phyloP scores from a whole-genome alignment of 2,113 vertebrate genomes.

The Xiphorhynchus elegans region DNA sequence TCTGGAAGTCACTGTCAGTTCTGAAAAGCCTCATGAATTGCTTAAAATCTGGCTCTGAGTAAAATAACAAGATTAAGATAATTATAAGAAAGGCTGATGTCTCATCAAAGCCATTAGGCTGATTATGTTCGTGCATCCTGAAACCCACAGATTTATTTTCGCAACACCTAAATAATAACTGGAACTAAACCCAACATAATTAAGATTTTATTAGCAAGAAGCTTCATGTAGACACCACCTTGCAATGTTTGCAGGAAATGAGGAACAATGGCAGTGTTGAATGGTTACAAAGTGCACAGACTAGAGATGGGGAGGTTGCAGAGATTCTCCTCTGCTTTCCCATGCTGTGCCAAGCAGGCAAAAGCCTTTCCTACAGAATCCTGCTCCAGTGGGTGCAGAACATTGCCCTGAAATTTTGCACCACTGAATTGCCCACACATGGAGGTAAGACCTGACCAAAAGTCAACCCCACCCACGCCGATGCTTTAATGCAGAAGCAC shows the following conservation, averaged over 20 bases:
- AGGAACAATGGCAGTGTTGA: neutral
- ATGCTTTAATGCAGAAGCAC: neutral
- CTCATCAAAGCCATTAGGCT: neutral
- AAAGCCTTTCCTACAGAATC: neutral
- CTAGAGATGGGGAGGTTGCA: fast-evolving
- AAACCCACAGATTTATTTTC: neutral
- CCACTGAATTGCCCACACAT: neutral
- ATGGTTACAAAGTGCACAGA: fast-evolving
- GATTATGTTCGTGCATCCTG: neutral
- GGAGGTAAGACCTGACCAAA: neutral
- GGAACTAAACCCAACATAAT: neutral
- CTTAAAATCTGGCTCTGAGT: neutral
- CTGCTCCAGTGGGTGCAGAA: neutral
- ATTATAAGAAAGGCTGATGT: neutral
- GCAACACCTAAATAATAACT: neutral
- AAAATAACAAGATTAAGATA: neutral
- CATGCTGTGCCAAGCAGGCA: neutral
- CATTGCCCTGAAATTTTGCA: neutral
- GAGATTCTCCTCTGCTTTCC: neutral
- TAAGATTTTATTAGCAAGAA: neutral
- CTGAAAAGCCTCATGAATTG: neutral
- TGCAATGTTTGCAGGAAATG: neutral
- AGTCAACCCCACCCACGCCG: neutral
- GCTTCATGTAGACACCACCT: neutral
- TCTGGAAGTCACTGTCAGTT: neutral